Conservation (phyloP, 53 echinoderm and acorn worm genomes). For the Holothuria leucospilota region DNA sequence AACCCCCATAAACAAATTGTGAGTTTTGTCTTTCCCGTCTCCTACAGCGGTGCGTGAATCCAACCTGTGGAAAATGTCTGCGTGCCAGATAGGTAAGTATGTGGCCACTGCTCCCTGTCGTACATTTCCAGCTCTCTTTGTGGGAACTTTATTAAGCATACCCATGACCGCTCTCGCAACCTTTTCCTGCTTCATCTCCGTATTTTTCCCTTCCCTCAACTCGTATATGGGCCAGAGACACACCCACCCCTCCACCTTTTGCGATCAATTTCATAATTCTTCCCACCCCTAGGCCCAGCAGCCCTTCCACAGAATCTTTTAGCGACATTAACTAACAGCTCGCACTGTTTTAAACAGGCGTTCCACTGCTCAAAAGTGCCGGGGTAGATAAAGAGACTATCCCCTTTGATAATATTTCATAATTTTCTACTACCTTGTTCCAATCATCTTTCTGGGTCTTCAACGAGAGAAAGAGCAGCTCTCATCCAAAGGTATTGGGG, state of each 20-base stretch:
- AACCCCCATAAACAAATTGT: not conserved
- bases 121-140: too few relatives aligned
- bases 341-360: not conserved
- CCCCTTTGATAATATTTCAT: not conserved
- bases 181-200: not conserved
- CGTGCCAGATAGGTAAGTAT: not conserved
- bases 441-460: not conserved
- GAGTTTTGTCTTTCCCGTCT: not conserved
- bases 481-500: not conserved
- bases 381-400: not conserved
- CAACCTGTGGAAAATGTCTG: not conserved
- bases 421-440: not conserved
- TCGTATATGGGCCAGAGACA: not conserved
- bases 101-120: not conserved
- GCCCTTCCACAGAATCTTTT: too few relatives aligned
- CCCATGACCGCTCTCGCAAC: not conserved
- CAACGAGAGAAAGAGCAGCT: not conserved
- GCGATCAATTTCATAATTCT: too few relatives aligned
- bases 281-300: too few relatives aligned
- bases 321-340: too few relatives aligned
- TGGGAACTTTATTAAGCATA: not conserved
- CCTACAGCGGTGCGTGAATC: not conserved
- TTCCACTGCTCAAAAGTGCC: not conserved
- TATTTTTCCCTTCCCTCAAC: not conserved
- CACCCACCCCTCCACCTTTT: not conserved